These are phyloP conservation scores for Prosopocoilus inquinatus DNA, from an alignment of 2,888 invertebrate species.

Conservation along the genomic window DNA sequence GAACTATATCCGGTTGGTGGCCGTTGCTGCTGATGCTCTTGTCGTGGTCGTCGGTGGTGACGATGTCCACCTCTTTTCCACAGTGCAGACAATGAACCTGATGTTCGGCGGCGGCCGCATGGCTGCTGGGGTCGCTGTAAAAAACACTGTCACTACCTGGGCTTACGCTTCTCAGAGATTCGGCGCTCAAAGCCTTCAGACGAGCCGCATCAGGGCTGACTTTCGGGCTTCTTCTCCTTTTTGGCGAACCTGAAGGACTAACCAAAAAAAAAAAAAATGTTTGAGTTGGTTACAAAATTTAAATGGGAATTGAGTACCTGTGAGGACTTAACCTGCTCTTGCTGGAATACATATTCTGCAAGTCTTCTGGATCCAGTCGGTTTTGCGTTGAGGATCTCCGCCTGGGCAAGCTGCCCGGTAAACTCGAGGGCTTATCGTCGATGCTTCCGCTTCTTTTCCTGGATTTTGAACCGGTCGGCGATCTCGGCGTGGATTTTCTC, in stretches of 20 bases:
- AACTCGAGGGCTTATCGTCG: conserved; percentile 45
- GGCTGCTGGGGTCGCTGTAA: conserved; percentile 74
- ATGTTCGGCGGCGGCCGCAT: conserved; percentile 48
- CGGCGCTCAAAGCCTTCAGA: conserved; percentile 80
- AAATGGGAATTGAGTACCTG: conserved; percentile 30
- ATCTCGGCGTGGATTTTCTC: conserved; percentile 62
- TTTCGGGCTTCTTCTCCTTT: conserved; percentile 30
- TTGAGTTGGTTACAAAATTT: neutral
- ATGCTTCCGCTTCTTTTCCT: conserved; percentile 37
- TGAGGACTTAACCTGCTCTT: conserved; percentile 41
- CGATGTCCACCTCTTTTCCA: conserved; percentile 67
- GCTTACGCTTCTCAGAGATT: conserved; percentile 84
- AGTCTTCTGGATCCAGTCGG: conserved; percentile 28
- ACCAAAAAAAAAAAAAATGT: too few relatives aligned
- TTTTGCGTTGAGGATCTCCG: conserved; percentile 59
- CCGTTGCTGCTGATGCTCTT: conserved; percentile 33
- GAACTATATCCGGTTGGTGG: conserved; percentile 67
- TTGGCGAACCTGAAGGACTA: conserved; percentile 57
- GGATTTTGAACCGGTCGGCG: conserved; percentile 53
- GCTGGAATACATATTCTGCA: conserved; percentile 15
- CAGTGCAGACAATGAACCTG: conserved; percentile 76
- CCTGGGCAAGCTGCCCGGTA: conserved; percentile 58
- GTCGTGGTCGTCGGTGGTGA: conserved; percentile 47
- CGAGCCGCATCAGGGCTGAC: conserved; percentile 53
- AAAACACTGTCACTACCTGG: conserved; percentile 90